Conservation (phyloP, 92 coral and sea anemone genomes). For the Siderastrea radians region DNA sequence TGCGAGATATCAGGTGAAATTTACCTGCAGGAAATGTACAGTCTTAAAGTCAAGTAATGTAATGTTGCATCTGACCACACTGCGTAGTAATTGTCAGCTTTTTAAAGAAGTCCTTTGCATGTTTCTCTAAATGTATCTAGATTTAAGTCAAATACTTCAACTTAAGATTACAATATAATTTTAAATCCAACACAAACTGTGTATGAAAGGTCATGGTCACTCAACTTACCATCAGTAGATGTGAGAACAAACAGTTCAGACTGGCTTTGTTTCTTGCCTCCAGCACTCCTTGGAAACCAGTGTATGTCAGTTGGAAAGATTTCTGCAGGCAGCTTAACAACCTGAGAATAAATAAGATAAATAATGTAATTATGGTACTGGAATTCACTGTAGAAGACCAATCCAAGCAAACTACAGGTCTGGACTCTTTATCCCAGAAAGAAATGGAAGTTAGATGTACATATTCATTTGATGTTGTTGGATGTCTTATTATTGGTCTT, state of each 20-base stretch:
- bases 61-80: no score
- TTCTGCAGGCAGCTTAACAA: constrained; percentile 78
- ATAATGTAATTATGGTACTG: not conserved
- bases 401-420: no score
- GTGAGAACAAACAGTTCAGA: constrained; percentile 92
- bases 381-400: no score
- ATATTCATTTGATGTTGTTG: no score
- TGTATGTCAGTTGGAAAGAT: constrained; percentile 93
- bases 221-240: constrained; percentile 91
- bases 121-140: no score
- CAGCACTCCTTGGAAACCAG: constrained; percentile 94
- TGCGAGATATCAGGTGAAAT: constrained; percentile 93
- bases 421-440: no score
- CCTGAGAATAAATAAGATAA: not conserved
- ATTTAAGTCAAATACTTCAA: no score
- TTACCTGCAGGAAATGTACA: constrained; percentile 65
- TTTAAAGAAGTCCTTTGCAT: no score
- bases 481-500: no score
- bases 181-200: not conserved
- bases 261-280: constrained; percentile 93
- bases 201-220: not conserved
- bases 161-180: no score
- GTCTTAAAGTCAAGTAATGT: not conserved
- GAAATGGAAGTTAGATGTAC: no score
- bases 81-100: no score